These are phyloP conservation scores for Zenarchopterus dispar DNA, from an alignment of 2,797 vertebrate genomes.

Conservation along the genomic window DNA sequence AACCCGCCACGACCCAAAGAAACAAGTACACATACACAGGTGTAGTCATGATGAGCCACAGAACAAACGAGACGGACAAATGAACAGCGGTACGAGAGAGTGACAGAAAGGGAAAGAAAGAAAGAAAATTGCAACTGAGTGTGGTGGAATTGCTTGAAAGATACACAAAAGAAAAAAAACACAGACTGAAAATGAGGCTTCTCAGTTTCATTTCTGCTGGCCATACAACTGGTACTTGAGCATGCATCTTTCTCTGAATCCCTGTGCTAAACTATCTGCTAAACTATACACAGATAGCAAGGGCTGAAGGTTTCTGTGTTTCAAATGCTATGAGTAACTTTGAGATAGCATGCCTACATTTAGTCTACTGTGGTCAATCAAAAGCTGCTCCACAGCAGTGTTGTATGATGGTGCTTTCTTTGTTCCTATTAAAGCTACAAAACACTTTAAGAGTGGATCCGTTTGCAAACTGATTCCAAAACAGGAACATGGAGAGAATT, in stretches of 20 bases:
- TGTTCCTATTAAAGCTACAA: background rate
- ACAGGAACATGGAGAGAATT: background rate
- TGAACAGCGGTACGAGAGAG: slow-evolving; percentile 64
- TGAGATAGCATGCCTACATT: background rate
- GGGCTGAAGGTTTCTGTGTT: slow-evolving; percentile 10
- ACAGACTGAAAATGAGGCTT: slow-evolving; percentile 11
- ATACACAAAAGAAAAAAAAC: slow-evolving; percentile 38
- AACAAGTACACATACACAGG: slow-evolving; percentile 27
- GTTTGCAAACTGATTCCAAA: slow-evolving; percentile 11
- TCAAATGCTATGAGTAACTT: slow-evolving; percentile 3
- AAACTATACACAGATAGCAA: slow-evolving; percentile 1
- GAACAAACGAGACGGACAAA: slow-evolving; percentile 64
- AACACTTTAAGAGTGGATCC: background rate
- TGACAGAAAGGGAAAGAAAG: slow-evolving; percentile 59
- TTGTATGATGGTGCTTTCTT: slow-evolving; percentile 7
- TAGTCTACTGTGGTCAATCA: slow-evolving; percentile 3
- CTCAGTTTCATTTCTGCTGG: slow-evolving; percentile 30
- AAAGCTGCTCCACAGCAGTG: slow-evolving; percentile 14
- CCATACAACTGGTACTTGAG: slow-evolving; percentile 32
- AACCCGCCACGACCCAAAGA: slow-evolving; percentile 39
- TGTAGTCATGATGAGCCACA: slow-evolving; percentile 30
- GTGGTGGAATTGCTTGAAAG: slow-evolving; percentile 43
- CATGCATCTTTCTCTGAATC: slow-evolving; percentile 19
- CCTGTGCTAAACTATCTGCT: slow-evolving; percentile 17
- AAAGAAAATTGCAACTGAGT: slow-evolving; percentile 67